Percentiles rank a stretch among this genome's conserved stretches.
These are phyloP conservation scores for Apodemia mormo DNA, from an alignment of 2,888 invertebrate genomes.

Conservation along the genomic window DNA sequence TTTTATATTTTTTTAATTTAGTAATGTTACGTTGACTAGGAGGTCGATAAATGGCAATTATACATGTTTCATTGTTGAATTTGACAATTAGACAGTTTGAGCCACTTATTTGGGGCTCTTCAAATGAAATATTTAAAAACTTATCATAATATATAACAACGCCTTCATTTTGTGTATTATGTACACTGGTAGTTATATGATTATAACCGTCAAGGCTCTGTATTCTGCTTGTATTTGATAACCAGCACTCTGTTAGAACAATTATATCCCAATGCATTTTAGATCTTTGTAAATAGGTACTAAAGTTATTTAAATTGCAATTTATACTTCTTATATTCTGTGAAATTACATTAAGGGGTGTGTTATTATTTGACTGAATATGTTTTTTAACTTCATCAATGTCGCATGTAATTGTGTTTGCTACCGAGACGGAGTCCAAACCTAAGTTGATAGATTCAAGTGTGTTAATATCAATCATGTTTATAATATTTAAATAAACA, in stretches of 20 bases:
- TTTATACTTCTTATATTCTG: constrained; percentile 27
- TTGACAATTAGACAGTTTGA: constrained; percentile 26
- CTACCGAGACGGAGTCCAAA: neutral
- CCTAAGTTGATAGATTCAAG: neutral
- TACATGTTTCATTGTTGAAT: constrained; percentile 25
- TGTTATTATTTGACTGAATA: neutral
- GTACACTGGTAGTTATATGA: neutral
- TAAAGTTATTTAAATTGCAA: constrained; percentile 21
- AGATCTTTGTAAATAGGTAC: neutral
- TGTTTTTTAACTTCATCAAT: constrained; percentile 8
- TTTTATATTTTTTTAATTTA: constrained; percentile 25
- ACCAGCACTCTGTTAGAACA: constrained; percentile 24
- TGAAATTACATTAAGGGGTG: constrained; percentile 13
- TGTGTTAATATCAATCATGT: neutral
- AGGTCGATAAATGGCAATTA: constrained; percentile 30
- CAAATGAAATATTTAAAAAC: constrained; percentile 16
- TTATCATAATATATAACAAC: constrained; percentile 37
- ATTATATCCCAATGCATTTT: constrained; percentile 20
- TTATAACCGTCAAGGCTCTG: constrained; percentile 9
- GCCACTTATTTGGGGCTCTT: constrained; percentile 29
- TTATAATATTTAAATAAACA: neutral
- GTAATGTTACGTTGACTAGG: constrained; percentile 24
- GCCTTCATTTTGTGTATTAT: constrained; percentile 38
- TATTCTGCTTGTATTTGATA: neutral
- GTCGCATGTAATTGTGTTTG: constrained; percentile 4